Percentiles rank a stretch among this genome's conserved stretches.
Conservation (phyloP, 2,888 invertebrate genomes). For the Andricus curvator region DNA sequence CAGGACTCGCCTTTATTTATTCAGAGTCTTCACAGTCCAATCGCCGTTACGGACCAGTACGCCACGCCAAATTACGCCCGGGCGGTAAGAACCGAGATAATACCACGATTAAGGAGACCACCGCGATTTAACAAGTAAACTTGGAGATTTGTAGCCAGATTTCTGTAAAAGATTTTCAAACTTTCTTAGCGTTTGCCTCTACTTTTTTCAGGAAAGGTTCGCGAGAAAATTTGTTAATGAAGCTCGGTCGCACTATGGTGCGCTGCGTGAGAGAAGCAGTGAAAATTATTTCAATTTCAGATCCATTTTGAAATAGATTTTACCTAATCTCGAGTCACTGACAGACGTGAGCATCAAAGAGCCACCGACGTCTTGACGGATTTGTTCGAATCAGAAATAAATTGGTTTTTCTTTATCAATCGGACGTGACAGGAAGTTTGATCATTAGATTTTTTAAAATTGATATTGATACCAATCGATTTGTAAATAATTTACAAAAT, state of each 20-base stretch:
- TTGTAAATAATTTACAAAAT: slow-evolving; percentile 9
- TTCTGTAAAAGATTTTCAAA: not conserved
- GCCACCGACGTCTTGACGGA: slow-evolving; percentile 21
- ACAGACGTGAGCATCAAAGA: slow-evolving; percentile 24
- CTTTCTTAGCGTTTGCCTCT: slow-evolving; percentile 1
- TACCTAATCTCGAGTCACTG: slow-evolving; percentile 64
- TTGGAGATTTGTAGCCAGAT: not conserved
- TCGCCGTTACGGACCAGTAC: slow-evolving; percentile 69
- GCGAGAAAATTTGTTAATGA: slow-evolving; percentile 43
- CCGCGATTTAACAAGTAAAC: slow-evolving; percentile 67
- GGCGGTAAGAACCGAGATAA: slow-evolving; percentile 67
- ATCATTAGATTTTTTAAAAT: not conserved
- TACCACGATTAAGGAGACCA: slow-evolving; percentile 67
- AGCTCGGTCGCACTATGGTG: slow-evolving; percentile 45
- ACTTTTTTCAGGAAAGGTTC: not conserved
- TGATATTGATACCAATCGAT: not conserved
- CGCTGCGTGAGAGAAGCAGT: slow-evolving; percentile 61
- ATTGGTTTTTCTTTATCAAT: slow-evolving; percentile 16
- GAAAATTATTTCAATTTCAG: slow-evolving; percentile 77
- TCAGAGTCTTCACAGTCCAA: slow-evolving; percentile 68
- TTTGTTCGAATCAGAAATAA: slow-evolving; percentile 4
- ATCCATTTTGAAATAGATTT: slow-evolving; percentile 78
- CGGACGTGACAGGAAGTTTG: not conserved
- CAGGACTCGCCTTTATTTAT: slow-evolving; percentile 70
- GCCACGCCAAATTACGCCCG: slow-evolving; percentile 68